Evolutionary conservation across 2,113 vertebrate genomes (phyloP), one percentile per base, ranked within the genome.

Genomic region (Myiozetetes cayanensis): DNA sequence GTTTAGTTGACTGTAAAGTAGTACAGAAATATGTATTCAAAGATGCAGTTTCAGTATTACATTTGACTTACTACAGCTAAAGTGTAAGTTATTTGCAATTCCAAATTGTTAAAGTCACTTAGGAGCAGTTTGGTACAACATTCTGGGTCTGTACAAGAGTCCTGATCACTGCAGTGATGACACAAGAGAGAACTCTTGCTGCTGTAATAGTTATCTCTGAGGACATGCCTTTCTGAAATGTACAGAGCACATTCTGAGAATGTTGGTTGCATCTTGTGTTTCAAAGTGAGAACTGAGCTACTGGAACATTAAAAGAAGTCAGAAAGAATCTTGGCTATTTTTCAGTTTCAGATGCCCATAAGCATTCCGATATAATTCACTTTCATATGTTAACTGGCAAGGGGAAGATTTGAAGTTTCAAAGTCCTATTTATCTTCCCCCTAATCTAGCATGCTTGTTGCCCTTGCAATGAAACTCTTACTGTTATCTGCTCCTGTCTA

Each of bases 381-480:
- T 97, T 95, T 96, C 76, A 81, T 95, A 90, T 93, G 88, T 90
- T 92, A 94, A 92, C 30, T 81, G 76, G 68, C 83, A 95, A 89
- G 79, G 65, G 78, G 73, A 95, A 93, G 85, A 82, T 75, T 15
- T 85, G 83, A 94, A 92, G 65, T 96, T 96, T 95, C 93, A 93
- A 94, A 96, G 68, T 35, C 31, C 65, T 87, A 68, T 95, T 96
- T 95, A 94, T 96, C 94, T 95, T 93, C 56, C 25, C 58, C 79
- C 88, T 88, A 52, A 93, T 86, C 92, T 94, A 91, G 80, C 79
- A 65, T 44, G 72, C 85, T 94, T 77, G 72, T 63, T 93, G 61
- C 28, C 55, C 25, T 14, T 77, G 87, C 85, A 91, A 33, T 85
- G 78, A 83, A 96, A 93, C 78, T 84, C 77, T 24, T 37, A 33